Base-by-base conservation (phyloP, 1,140 invertebrate genomes). In the Nomia melanderi region DNA sequence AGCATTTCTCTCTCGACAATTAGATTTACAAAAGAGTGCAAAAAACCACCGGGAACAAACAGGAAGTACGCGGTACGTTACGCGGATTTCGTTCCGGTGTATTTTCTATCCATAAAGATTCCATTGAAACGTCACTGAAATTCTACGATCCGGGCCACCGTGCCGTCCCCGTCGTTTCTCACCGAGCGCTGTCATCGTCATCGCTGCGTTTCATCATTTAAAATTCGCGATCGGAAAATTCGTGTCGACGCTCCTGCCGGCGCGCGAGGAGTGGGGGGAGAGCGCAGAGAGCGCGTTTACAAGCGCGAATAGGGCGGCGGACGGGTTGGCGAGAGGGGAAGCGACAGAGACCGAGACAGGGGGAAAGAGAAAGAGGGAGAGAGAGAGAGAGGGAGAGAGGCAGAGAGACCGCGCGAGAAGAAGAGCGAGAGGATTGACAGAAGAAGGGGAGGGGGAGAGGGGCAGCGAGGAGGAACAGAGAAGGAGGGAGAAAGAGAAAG, bases 161-260 rank as follows among this genome's bases (percentile, higher is more conserved):
- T n/a, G n/a, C n/a, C n/a, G n/a, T n/a, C 64, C 47, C 65, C 53
- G 41, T 44, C 53, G 78, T 62, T 67, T 25, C 63, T 67, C 66
- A 54, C 23, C 47, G 6, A 27, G n/a, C 33, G 53, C 33, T 44
- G 23, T 57, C 59, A 62, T 70, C 59, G 63, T 53, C 23, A 47
- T 54, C 53, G 33, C 44, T 23, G 25, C 20, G 23, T 72, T 25
- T 64, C 64, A 73, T 53, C 60, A 39, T 78, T 62, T 59, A 44
- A 67, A 75, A 81, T 65, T 79, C 31, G 63, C 72, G 73, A 82
- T 74, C 79, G 77, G 77, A 75, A 79, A 75, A 75, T 67, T 75
- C 63, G 57, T 76, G 72, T 67, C 77, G 77, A 81, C 77, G 79
- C 77, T 78, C 57, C 64, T 81, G 69, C 53, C 39, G 20, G 53